These are phyloP conservation scores for Agriopis marginaria DNA, from an alignment of 2,888 invertebrate species.

Conservation along the genomic window DNA sequence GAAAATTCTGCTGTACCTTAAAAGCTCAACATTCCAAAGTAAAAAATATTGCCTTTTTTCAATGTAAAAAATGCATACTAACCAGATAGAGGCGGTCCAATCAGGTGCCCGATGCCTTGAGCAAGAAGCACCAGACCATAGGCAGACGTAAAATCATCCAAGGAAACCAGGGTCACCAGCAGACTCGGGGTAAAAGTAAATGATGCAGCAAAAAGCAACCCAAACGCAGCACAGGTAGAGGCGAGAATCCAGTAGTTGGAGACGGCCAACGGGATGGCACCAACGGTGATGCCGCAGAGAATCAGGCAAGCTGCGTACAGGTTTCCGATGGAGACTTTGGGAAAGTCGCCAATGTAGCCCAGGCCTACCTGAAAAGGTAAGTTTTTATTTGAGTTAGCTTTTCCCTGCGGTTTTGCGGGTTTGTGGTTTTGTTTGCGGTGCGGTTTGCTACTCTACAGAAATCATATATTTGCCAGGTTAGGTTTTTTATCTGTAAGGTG, in stretches of 20 bases:
- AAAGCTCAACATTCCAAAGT: background rate
- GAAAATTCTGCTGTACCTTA: no score
- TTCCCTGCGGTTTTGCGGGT: no score
- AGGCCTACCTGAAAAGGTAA: slow-evolving; percentile 88
- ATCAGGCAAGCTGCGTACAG: slow-evolving; percentile 93
- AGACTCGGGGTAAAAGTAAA: slow-evolving; percentile 97
- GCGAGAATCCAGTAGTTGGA: slow-evolving; percentile 81
- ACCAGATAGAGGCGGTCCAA: slow-evolving; percentile 97
- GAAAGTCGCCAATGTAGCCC: slow-evolving; percentile 96
- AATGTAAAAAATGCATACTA: slow-evolving; percentile 26
- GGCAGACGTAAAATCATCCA: slow-evolving; percentile 96
- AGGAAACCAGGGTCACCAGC: slow-evolving; percentile 94
- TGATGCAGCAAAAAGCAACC: slow-evolving; percentile 96
- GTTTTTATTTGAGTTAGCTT: background rate
- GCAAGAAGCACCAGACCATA: slow-evolving; percentile 96
- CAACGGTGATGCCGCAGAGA: slow-evolving; percentile 88
- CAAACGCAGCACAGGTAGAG: slow-evolving; percentile 89
- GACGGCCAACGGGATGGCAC: slow-evolving; percentile 86
- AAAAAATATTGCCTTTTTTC: background rate
- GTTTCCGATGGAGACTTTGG: slow-evolving; percentile 92
- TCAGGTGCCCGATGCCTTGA: slow-evolving; percentile 96
- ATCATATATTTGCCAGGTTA: no score
- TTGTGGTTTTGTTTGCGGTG: no score
- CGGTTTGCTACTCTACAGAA: no score
- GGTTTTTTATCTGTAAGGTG: no score